Evolutionary conservation across 2,888 invertebrate genomes (phyloP), one percentile per base, ranked within the genome.

Genomic region (Diogma glabrata): DNA sequence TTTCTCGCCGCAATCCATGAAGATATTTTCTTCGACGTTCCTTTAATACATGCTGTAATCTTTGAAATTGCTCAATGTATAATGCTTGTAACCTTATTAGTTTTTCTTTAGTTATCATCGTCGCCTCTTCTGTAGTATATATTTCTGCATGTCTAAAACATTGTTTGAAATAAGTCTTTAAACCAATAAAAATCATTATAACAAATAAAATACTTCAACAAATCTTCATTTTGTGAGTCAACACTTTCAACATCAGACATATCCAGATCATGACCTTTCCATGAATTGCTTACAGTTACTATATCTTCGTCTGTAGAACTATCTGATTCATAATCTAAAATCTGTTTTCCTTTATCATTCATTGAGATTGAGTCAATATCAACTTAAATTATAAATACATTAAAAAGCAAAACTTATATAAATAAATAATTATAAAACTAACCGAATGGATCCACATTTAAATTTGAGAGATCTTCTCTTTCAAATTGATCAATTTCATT

Each of bases 71-170:
- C 36, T 84, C 81, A 23, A 87, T 77, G 63, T 94, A 95, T 1
- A 91, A 74, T 0, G 81, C 76, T 64, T 92, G 91, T 1, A 94
- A 71, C 43, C 82, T 75, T 12, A 82, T 77, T 43, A 93, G 70
- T 57, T 87, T 85, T 51, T 82, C 81, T 58, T 84, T 76, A 0
- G 89, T 81, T 26, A 88, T 81, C 23, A 78, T 74, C 4, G 87
- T 82, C 0, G 88, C 87, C 67, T 94, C 93, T 61, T 94, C 90
- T 0, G 87, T 85, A 0, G 93, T 91, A 65, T 82, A 93, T 0
- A 91, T 83, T 10, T 89, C 89, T 1, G 92, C 90, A 64, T 87
- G 85, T 70, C 91, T 92, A 69, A 47, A 70, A 69, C 62, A n/a
- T n/a, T n/a, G n/a, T n/a, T n/a, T n/a, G n/a, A n/a, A n/a, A n/a